These are phyloP conservation scores for Vulpes lagopus DNA, from an alignment of 2,113 vertebrate species.

Conservation along the genomic window DNA sequence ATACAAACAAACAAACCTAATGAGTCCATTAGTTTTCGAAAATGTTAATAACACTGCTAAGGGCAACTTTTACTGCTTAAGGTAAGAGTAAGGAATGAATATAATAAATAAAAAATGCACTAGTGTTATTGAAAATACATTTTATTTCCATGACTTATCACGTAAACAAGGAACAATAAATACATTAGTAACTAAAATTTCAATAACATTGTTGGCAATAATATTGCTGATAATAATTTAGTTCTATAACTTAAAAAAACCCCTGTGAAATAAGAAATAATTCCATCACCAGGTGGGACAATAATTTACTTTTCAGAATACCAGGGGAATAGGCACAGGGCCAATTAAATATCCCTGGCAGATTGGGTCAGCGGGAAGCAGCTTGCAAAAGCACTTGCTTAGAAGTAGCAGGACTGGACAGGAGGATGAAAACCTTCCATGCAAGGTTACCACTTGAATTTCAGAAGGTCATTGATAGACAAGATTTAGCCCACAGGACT, in stretches of 20 bases:
- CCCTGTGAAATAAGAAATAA: background rate
- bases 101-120: background rate
- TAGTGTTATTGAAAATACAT: constrained; percentile 2
- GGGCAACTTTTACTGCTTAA: background rate
- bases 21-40: background rate
- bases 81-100: background rate
- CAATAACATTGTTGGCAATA: background rate
- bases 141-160: constrained; percentile 30
- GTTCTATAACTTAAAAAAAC: constrained; percentile 3
- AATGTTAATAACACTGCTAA: background rate
- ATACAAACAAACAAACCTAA: background rate
- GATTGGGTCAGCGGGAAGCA: constrained; percentile 40
- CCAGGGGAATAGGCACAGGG: background rate
- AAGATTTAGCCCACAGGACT: background rate
- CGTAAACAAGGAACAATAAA: background rate
- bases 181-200: background rate
- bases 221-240: background rate
- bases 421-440: background rate
- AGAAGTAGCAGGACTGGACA: background rate
- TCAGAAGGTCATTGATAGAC: background rate
- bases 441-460: constrained; percentile 24
- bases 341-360: constrained; percentile 50
- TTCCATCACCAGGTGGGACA: background rate
- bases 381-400: constrained; percentile 51
- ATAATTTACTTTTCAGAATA: background rate